Evolutionary conservation across 2,113 vertebrate genomes (phyloP), one percentile per base, ranked within the genome.

Genomic region (Pterocles burchelli): DNA sequence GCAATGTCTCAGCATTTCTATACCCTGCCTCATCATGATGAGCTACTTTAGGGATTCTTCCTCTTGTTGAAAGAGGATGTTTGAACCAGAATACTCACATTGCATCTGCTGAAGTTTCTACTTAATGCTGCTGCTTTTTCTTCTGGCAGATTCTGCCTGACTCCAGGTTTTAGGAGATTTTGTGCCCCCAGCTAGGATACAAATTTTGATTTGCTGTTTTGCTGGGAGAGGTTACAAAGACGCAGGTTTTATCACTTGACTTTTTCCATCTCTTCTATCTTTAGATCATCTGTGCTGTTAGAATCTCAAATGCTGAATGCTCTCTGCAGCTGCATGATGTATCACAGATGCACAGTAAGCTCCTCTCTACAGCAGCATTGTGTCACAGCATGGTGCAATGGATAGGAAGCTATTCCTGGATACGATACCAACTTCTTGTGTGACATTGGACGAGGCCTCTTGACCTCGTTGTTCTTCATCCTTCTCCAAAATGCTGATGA

Each of bases 271-370:
- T 62, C 70, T 54, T 77, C 91, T 71, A 78, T 59, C 75, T 85
- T 94, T 92, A 90, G 83, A 78, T 59, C 21, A 85, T 82, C 61
- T 66, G 52, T 62, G 83, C 79, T 82, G 66, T 36, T 72, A 45
- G 29, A 49, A 13, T 49, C 68, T 76, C 28, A 51, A 67, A 72
- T 7, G 49, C 91, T 84, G 68, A 93, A 81, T 73, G 54, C 54
- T 87, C 68, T 80, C 77, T 86, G 73, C 95, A 91, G 93, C 93
- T 96, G 91, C 85, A 68, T 65, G 51, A 58, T 9, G 59, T 38
- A 24, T n/a, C 68, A 46, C 73, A 95, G 88, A 84, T 87, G 91
- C 91, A 84, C 51, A 93, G 85, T 95, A 87, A 96, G 91, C 93
- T 88, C 41, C 91, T 90, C 81, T 81, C 51, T 61, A 75, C 58